Base-by-base conservation (phyloP, 2,888 invertebrate species). In the Tetanocera ferruginea region DNA sequence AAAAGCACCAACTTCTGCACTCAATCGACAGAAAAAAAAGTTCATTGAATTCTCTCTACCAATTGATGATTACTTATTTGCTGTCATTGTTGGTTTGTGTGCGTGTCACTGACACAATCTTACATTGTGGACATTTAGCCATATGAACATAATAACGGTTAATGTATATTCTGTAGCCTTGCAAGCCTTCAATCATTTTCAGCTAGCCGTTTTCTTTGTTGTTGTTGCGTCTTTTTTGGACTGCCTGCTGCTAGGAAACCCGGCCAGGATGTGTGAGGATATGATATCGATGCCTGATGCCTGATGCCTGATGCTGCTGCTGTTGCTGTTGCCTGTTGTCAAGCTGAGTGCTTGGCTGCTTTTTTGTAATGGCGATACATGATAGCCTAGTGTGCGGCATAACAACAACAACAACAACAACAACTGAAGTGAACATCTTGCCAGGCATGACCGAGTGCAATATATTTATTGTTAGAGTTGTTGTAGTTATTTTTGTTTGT, bases 391-490 rank as follows among this genome's bases (percentile, higher is more conserved):
- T 43, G 43, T 43, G 43, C 43, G 43, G 11, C 43, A 1, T 11
- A 11, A 11, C 43, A 43, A 43, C 43, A 37, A 37, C 5, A 43
- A 43, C 43, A 43, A 43, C 43, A 43, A 43, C 43, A 37, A 37
- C 5, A 43, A 43, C 43, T 11, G 14, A 60, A 37, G 11, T 37
- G 67, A 23, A 23, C 23, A 37, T 67, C 43, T 67, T 67, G 43
- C 67, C 67, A 43, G 43, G 43, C 43, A 67, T 67, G 67, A 67
- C 67, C 43, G 43, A 37, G 37, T 67, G n/a, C 67, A 67, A 67
- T 67, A 67, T 43, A 67, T 34, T 67, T 37, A 37, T 67, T 37
- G 43, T 67, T 67, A 23, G 9, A 23, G 19, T 55, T n/a, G 23
- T 23, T 55, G 55, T 55, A 34, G 19, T n/a, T n/a, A n/a, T n/a